phyloP scores from a whole-genome alignment of 2,797 vertebrate genomes.

The Coracias cyanogaster region DNA sequence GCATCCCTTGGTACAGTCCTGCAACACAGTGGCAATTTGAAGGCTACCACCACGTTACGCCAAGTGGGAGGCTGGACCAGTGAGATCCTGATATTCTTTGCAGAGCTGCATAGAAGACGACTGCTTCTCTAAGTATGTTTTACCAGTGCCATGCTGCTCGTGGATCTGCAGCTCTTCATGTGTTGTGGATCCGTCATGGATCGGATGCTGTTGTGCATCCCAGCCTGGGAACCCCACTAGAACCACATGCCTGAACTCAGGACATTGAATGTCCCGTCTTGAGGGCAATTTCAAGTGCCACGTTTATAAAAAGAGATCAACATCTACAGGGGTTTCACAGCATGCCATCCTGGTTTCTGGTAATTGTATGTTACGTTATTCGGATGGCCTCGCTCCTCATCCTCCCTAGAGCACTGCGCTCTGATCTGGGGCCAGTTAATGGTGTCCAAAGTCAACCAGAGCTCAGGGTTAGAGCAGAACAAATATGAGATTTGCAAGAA shows the following conservation, averaged over 20 bases:
- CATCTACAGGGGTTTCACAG: background rate
- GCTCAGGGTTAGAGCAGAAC: background rate
- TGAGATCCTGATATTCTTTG: background rate
- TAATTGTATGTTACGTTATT: fast-evolving
- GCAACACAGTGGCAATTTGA: background rate
- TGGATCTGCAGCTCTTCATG: background rate
- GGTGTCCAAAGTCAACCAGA: background rate
- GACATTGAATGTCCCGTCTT: background rate
- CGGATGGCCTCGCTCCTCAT: background rate
- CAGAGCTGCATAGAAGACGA: background rate
- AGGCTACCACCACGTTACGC: background rate
- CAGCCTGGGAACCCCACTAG: background rate
- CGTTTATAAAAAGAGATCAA: background rate
- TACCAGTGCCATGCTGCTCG: fast-evolving
- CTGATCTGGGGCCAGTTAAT: background rate
- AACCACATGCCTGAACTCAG: background rate
- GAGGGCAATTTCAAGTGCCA: background rate
- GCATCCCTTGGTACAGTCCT: background rate
- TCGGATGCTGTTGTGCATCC: background rate
- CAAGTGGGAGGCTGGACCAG: background rate
- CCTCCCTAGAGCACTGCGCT: background rate
- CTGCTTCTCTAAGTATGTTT: background rate
- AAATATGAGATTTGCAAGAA: background rate
- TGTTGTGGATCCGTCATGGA: background rate
- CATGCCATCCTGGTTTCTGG: background rate